A percentile compares a stretch with the other conserved stretches of the same genome.
phyloP scores from a whole-genome alignment of 2,113 vertebrate species.

The Passer domesticus region DNA sequence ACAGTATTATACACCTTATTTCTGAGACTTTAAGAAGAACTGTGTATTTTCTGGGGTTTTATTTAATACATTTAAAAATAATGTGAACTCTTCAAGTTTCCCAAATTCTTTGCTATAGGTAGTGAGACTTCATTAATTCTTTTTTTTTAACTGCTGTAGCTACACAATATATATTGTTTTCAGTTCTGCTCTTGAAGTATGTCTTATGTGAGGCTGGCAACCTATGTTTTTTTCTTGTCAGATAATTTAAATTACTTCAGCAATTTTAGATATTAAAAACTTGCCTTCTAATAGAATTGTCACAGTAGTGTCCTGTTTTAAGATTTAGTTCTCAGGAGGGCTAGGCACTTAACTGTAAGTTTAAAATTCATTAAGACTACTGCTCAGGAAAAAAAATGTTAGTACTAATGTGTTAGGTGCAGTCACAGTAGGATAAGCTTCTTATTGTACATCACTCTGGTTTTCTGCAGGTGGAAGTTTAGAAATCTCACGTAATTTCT shows the following conservation, averaged over 20 bases:
- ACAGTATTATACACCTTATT: neutral
- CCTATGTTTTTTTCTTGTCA: neutral
- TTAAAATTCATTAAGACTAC: neutral
- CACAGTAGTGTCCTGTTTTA: neutral
- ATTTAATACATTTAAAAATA: neutral
- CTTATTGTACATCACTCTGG: neutral
- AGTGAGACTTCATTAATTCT: neutral
- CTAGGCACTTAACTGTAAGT: neutral
- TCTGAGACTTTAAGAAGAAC: neutral
- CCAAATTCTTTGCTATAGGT: neutral
- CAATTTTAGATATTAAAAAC: neutral
- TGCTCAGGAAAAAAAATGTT: neutral
- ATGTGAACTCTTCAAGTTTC: neutral
- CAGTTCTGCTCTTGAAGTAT: conserved; percentile 10
- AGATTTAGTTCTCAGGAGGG: neutral
- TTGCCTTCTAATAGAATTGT: neutral
- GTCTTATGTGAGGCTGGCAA: neutral
- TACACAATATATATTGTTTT: neutral
- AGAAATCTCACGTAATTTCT: neutral
- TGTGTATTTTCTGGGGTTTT: neutral
- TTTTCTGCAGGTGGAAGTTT: neutral
- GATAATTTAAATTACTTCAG: neutral
- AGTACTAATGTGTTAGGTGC: neutral
- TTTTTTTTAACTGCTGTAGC: neutral
- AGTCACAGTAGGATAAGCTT: neutral